phyloP scores from a whole-genome alignment of 2,797 vertebrate genomes.

The Gobionotothen gibberifrons region DNA sequence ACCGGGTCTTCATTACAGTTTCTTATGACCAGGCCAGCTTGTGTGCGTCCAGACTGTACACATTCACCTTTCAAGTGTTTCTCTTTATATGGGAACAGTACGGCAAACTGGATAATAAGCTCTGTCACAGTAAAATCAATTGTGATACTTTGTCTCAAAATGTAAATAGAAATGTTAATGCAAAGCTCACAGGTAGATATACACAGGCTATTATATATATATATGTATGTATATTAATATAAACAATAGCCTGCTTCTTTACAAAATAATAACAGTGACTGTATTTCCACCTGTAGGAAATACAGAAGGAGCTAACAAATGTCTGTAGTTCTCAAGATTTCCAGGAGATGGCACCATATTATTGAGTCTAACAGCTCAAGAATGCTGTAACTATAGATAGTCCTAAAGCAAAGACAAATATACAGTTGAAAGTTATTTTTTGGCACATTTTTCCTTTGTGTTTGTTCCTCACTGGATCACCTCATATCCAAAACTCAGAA shows the following conservation, averaged over 20 bases:
- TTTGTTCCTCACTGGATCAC: constrained; percentile 73
- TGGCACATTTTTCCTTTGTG: constrained; percentile 86
- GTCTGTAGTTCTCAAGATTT: constrained; percentile 87
- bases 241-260: constrained; percentile 60
- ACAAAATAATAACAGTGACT: constrained; percentile 80
- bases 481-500: constrained; percentile 79
- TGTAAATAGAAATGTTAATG: constrained; percentile 76
- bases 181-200: constrained; percentile 73
- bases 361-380: constrained; percentile 84
- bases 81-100: constrained; percentile 64
- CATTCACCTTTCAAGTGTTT: constrained; percentile 33
- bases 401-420: constrained; percentile 84
- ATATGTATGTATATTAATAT: neutral
- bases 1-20: constrained; percentile 56
- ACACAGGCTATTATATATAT: constrained; percentile 65
- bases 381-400: constrained; percentile 82
- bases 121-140: constrained; percentile 76
- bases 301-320: constrained; percentile 77
- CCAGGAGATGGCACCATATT: constrained; percentile 89
- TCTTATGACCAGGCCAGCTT: constrained; percentile 63
- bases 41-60: constrained; percentile 59
- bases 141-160: constrained; percentile 72
- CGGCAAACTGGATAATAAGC: constrained; percentile 62
- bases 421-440: constrained; percentile 83
- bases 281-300: constrained; percentile 73